Evolutionary conservation across 2,113 vertebrate genomes (phyloP).

Genomic region (Xerus inauris): DNA sequence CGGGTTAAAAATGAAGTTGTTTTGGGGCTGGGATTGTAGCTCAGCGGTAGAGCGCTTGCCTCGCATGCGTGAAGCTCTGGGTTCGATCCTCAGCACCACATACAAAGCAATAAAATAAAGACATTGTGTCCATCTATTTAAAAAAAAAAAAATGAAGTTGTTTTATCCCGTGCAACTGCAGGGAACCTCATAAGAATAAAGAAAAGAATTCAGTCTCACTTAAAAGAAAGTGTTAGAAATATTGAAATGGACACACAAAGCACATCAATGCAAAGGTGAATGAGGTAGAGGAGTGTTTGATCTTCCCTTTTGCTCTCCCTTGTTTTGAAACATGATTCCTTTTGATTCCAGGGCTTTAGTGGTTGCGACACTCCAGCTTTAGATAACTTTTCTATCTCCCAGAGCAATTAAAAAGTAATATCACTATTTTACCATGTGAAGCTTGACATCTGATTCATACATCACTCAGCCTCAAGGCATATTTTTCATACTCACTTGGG

Average conservation of each 20-base stretch:
- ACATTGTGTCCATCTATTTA: too few species aligned
- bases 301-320: slow-evolving; percentile 62
- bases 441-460: slow-evolving; percentile 67
- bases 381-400: slow-evolving; percentile 67
- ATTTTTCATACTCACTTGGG: slow-evolving; percentile 74
- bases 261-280: slow-evolving; percentile 63
- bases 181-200: slow-evolving; percentile 70
- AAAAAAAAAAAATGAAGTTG: slow-evolving; percentile 72
- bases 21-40: too few species aligned
- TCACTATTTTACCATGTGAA: slow-evolving; percentile 65
- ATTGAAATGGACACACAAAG: slow-evolving; percentile 66
- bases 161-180: slow-evolving; percentile 56
- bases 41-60: too few species aligned
- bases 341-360: slow-evolving; percentile 61
- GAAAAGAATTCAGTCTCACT: slow-evolving; percentile 52
- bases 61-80: too few species aligned
- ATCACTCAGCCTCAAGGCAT: slow-evolving; percentile 76
- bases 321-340: slow-evolving; percentile 68
- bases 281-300: slow-evolving; percentile 36
- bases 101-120: too few species aligned
- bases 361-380: slow-evolving; percentile 38
- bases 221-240: slow-evolving; percentile 71
- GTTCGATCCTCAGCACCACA: too few species aligned
- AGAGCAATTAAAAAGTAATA: slow-evolving; percentile 81
- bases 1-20: slow-evolving; percentile 64